Conservation (phyloP, 2,797 vertebrate genomes). For the Oreortyx pictus region DNA sequence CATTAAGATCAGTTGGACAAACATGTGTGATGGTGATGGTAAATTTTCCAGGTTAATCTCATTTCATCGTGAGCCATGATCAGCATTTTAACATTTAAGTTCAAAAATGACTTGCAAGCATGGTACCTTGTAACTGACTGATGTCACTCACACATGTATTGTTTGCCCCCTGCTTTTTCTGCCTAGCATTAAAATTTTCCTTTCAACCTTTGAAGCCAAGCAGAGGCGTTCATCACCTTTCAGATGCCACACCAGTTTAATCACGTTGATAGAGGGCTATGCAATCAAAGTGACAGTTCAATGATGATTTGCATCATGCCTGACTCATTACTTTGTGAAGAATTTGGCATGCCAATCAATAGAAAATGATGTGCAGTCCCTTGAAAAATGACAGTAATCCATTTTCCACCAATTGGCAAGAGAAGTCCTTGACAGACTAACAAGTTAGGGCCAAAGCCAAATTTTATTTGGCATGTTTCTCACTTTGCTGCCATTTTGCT, state of each 20-base stretch:
- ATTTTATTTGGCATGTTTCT: slow-evolving; percentile 73
- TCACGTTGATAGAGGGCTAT: slow-evolving; percentile 81
- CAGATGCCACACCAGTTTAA: slow-evolving; percentile 79
- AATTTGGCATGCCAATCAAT: slow-evolving; percentile 85
- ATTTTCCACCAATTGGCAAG: slow-evolving; percentile 81
- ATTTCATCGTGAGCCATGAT: not conserved
- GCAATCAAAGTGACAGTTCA: slow-evolving; percentile 85
- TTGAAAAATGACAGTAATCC: slow-evolving; percentile 81
- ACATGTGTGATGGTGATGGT: not conserved
- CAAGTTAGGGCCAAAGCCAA: slow-evolving; percentile 76
- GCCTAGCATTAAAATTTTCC: slow-evolving; percentile 57
- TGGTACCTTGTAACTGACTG: not conserved
- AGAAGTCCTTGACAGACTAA: slow-evolving; percentile 78
- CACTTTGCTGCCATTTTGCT: slow-evolving; percentile 68
- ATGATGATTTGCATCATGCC: slow-evolving; percentile 81
- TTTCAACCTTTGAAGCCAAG: slow-evolving; percentile 73
- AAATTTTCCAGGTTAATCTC: slow-evolving; percentile 14
- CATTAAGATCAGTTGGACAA: not conserved
- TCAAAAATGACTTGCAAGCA: not conserved
- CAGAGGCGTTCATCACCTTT: slow-evolving; percentile 76
- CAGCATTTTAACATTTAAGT: not conserved
- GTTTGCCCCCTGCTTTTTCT: slow-evolving; percentile 43
- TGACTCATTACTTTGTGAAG: slow-evolving; percentile 83
- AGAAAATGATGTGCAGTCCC: slow-evolving; percentile 76
- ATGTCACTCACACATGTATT: not conserved